Evolutionary conservation across 2,797 vertebrate species (phyloP), one percentile per base, ranked within the genome.

Genomic region (Tachyglossus aculeatus): DNA sequence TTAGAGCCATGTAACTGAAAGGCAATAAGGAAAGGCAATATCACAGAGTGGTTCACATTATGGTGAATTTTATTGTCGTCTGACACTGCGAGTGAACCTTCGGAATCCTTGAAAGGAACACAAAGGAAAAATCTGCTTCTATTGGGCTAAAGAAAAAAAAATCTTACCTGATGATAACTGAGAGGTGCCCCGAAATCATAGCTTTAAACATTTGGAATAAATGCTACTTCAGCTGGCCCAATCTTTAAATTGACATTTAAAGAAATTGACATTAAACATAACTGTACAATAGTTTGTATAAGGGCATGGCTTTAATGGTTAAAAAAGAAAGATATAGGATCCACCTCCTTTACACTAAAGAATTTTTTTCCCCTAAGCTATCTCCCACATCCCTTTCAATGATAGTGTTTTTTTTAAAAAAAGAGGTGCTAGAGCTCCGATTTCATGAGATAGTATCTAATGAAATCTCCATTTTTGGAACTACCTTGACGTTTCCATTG

Each of bases 61-160:
- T 1, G 1, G 21, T 78, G 66, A 59, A 71, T 89, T 88, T 90
- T 89, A 84, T 69, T 86, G 68, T 73, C 59, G 60, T 53, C 84
- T 87, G 74, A 64, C 67, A 53, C 67, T 86, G 57, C 71, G 85
- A 83, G 71, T 62, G 69, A 85, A 88, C 79, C 72, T 76, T 72
- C 77, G 67, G 71, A 86, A 81, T 73, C 73, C 56, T 82, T 85
- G 78, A 89, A 81, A 79, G 80, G 48, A 69, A 33, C 29, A 11
- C 56, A 77, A 85, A 47, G 76, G 55, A 75, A 66, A 71, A 85
- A 38, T 55, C 43, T 69, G 51, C 60, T 89, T 90, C 61, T 77
- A 77, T 77, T 69, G 79, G 81, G 66, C 54, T 61, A 66, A 44
- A 77, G 70, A 78, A 88, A 85, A n/a, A 86, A 78, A 86, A 79